Evolutionary conservation across 2,888 invertebrate species (phyloP), one percentile per base, ranked within the genome.

Genomic region (Amphiduros pacificus): DNA sequence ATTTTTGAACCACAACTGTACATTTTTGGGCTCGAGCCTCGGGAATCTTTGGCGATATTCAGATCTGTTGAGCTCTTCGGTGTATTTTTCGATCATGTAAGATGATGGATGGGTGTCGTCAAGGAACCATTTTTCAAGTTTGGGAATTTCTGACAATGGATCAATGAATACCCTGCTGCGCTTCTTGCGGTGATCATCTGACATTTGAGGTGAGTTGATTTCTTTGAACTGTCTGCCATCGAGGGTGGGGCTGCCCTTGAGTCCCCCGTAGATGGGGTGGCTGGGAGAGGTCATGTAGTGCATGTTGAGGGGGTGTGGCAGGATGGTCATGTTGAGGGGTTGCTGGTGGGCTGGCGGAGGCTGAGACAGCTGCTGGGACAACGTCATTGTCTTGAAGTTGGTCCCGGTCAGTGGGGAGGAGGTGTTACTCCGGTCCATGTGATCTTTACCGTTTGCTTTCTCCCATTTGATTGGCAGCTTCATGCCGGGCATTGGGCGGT

Each of bases 1-100:
- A 82, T 99, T 99, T 84, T 97, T 97, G 85, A 97, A 99, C 99
- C 99, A 99, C 83, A 99, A 95, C 84, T 99, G 98, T 71, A 99
- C 97, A 82, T 99, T 99, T 85, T 98, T 98, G 49, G 97, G 94
- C 82, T 98, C 98, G 67, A 99, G 86, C n/a, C 94, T 90, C 1
- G 98, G 99, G 83, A 98, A 99, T 84, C 98, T 97, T 84, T 96
- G 96, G 77, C 98, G 85, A 83, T 98, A 99, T 57, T 94, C 93
- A 90, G 96, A 95, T 68, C 91, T 88, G 83, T 99, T 99, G 73
- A 99, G 86, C 81, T 96, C 95, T 77, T 97, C 95, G 2, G 98
- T 98, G 83, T 96, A 99, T 83, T 97, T 95, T 72, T 98, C 88
- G 77, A 99, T 98, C 79, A 97, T 87, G 85, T 94, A 93, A 84